Percentiles rank a stretch among this genome's conserved stretches.
Evolutionary conservation across 2,888 invertebrate genomes (phyloP).

Genomic region (Cyaniris semiargus): DNA sequence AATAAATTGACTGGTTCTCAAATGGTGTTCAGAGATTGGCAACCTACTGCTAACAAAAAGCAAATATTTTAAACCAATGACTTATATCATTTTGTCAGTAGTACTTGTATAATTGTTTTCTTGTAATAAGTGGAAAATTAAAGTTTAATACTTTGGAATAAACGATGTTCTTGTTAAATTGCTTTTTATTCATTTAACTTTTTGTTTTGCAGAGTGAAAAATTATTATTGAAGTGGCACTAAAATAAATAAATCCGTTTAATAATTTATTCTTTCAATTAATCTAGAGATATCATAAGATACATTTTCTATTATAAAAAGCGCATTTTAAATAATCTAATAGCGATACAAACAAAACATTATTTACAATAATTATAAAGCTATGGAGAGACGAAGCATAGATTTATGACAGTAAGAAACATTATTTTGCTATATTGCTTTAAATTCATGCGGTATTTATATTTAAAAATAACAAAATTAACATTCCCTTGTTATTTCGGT

Average conservation of each 20-base stretch:
- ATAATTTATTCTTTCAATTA: conserved; percentile 44
- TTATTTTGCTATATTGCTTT: neutral
- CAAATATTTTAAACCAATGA: neutral
- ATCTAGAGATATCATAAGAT: conserved; percentile 57
- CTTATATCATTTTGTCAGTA: conserved; percentile 17
- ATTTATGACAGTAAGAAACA: conserved; percentile 35
- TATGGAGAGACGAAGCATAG: conserved; percentile 36
- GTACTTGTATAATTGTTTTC: conserved; percentile 16
- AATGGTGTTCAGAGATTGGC: too few relatives aligned
- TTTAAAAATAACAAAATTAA: neutral
- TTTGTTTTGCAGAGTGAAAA: conserved; percentile 9
- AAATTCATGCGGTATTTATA: neutral
- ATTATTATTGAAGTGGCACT: neutral
- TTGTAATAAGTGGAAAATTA: conserved; percentile 41
- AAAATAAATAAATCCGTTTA: neutral
- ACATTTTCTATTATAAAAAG: conserved; percentile 64
- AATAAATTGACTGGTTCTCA: too few relatives aligned
- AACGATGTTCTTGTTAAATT: conserved; percentile 58
- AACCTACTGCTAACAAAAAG: too few relatives aligned
- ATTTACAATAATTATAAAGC: conserved; percentile 47
- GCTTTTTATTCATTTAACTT: conserved; percentile 38
- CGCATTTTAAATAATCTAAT: conserved; percentile 58
- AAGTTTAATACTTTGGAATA: conserved; percentile 45
- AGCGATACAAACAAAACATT: conserved; percentile 51
- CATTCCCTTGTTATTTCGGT: neutral